Base-by-base conservation (phyloP, 2,888 invertebrate genomes). In the Petrophora chlorosata region DNA sequence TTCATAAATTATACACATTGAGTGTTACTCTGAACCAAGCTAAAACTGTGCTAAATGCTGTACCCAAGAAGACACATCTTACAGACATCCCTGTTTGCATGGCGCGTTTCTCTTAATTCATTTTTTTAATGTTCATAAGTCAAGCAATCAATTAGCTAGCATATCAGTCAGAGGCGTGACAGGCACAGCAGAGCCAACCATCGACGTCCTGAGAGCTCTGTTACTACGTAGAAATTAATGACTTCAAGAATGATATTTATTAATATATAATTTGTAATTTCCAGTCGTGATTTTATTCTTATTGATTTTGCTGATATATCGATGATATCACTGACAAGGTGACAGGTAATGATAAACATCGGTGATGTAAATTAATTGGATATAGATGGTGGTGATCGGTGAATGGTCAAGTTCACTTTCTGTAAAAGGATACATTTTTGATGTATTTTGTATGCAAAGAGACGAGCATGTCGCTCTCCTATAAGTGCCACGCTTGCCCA, bases 71-170 rank as follows among this genome's bases (percentile, higher is more conserved):
- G n/a, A n/a, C n/a, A n/a, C 12, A 14, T 15, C 38, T 34, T 39
- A 4, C 3, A 14, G 29, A 5, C 39, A 5, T 0, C 39, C 9
- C 49, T 50, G 43, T 23, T n/a, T 39, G 2, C 39, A 40, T 25
- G 46, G 42, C 33, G 41, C 44, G 41, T 59, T 63, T 53, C 51
- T 57, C 57, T 61, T 60, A 56, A 60, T 59, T 63, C 35, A 44
- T 43, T 59, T 73, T 69, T 73, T 71, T 65, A 60, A 55, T 59
- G 66, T 75, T 80, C 84, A 82, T 85, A 78, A 81, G 81, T 83
- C 82, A 85, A 70, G 66, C 67, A 76, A 84, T 86, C 85, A 85
- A 86, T 86, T 85, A 84, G 80, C 60, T 66, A 55, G 65, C 54
- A 51, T 65, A 77, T 83, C 79, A 73, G 75, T 83, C 80, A 78